Evolutionary conservation across 2,113 vertebrate genomes (phyloP).

Genomic region (Gavia stellata): DNA sequence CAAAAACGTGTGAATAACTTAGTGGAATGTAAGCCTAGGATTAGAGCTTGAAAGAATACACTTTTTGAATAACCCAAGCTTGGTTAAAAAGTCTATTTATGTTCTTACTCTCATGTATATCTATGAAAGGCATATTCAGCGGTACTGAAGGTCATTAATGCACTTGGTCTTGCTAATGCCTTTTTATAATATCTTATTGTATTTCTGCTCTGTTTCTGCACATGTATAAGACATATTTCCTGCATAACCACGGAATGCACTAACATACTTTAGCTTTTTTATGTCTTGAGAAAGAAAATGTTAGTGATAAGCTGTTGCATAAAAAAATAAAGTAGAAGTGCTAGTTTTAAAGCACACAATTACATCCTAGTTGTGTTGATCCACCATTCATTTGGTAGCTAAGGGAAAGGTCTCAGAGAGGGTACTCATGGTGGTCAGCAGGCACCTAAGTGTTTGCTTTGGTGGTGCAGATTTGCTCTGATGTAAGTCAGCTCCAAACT

Average conservation of each 20-base stretch:
- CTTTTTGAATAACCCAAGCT: background rate
- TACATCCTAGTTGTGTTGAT: background rate
- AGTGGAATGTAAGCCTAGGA: background rate
- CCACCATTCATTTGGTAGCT: background rate
- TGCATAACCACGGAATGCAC: background rate
- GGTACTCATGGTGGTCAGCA: background rate
- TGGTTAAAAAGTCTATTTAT: background rate
- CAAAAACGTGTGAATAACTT: background rate
- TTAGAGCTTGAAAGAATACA: background rate
- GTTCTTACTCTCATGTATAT: background rate
- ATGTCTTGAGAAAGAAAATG: background rate
- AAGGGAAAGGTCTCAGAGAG: background rate
- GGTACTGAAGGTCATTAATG: background rate
- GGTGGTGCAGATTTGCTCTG: background rate
- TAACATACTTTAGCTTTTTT: background rate
- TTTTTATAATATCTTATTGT: background rate
- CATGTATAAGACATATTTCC: background rate
- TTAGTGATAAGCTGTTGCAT: background rate
- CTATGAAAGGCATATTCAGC: background rate
- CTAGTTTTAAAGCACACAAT: background rate
- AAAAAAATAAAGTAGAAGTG: background rate
- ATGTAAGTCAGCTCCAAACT: background rate
- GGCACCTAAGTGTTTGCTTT: background rate
- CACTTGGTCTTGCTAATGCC: background rate
- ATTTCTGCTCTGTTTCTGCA: background rate